These are phyloP conservation scores for Sebastes wilsoni DNA, from an alignment of 2,797 vertebrate genomes.

Conservation along the genomic window DNA sequence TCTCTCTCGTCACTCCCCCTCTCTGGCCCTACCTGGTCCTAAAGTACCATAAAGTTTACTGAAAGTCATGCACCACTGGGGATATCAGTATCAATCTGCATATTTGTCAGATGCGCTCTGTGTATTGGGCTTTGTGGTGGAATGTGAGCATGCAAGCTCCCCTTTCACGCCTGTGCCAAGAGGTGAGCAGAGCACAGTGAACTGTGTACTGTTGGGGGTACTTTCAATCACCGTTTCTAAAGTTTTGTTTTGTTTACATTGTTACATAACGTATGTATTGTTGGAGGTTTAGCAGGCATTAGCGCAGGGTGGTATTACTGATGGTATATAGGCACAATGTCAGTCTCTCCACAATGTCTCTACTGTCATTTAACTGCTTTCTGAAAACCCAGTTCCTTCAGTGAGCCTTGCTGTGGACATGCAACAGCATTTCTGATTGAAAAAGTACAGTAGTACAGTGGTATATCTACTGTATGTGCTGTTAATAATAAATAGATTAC, in stretches of 20 bases:
- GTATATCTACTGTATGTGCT: not conserved
- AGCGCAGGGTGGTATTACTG: not conserved
- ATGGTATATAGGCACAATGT: not conserved
- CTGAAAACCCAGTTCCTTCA: not conserved
- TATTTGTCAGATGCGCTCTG: constrained; percentile 52
- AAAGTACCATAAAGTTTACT: constrained; percentile 54
- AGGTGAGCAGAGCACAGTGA: constrained; percentile 20
- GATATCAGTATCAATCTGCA: constrained; percentile 68
- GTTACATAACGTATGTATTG: not conserved
- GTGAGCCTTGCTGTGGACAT: not conserved
- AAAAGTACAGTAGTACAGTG: not conserved
- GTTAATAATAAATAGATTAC: not conserved
- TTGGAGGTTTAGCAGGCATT: not conserved
- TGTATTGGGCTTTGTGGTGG: constrained; percentile 47
- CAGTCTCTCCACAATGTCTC: not conserved
- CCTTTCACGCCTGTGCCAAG: constrained; percentile 48
- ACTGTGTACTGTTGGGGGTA: not conserved
- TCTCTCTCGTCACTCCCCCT: constrained; percentile 28
- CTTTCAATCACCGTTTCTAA: not conserved
- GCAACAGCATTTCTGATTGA: not conserved
- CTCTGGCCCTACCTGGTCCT: constrained; percentile 42
- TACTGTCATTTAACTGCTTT: not conserved
- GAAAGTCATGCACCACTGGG: constrained; percentile 49
- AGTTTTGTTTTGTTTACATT: not conserved
- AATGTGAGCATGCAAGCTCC: constrained; percentile 54